Base-by-base conservation (phyloP, 37 sponge, comb jelly and placozoan species). In the Theonella swinhoei region DNA sequence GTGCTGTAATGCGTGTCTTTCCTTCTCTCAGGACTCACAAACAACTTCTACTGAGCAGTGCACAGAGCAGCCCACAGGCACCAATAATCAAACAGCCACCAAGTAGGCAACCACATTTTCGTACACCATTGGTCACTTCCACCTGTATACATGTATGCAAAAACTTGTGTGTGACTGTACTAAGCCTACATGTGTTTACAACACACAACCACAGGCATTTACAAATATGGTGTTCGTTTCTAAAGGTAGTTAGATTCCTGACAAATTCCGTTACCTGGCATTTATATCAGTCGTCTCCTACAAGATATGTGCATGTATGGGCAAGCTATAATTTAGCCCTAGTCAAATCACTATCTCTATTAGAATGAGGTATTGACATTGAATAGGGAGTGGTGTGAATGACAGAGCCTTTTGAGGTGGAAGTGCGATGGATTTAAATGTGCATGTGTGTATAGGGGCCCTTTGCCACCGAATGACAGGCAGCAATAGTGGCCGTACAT, bases 301-400 rank as follows among this genome's bases (percentile, higher is more conserved):
- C n/a, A n/a, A n/a, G n/a, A n/a, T n/a, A n/a, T n/a, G n/a, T n/a
- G n/a, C n/a, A n/a, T n/a, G n/a, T n/a, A n/a, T n/a, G n/a, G n/a
- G n/a, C n/a, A n/a, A n/a, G n/a, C n/a, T n/a, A 58, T 19, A 58
- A 58, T 29, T 64, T 3, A 64, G 4, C 28, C 4, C 28, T 64
- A 9, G n/a, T 64, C 65, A 29, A 25, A 3, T 64, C 14, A 64
- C 29, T 64, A 29, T 29, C 17, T 29, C 39, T n/a, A 40, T 40
- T 3, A 31, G 11, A 62, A 76, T 59, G 76, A 59, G 19, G 76
- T 61, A 58, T 76, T 62, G n/a, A n/a, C n/a, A n/a, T n/a, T n/a
- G n/a, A n/a, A n/a, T n/a, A n/a, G n/a, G n/a, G n/a, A n/a, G n/a
- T n/a, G 7, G 54, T 47, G 54, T 47, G 54, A 47, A 47, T 17